Percentiles rank a stretch among this genome's conserved stretches.
Conservation (phyloP, 2,113 vertebrate genomes). For the Isichthys henryi region DNA sequence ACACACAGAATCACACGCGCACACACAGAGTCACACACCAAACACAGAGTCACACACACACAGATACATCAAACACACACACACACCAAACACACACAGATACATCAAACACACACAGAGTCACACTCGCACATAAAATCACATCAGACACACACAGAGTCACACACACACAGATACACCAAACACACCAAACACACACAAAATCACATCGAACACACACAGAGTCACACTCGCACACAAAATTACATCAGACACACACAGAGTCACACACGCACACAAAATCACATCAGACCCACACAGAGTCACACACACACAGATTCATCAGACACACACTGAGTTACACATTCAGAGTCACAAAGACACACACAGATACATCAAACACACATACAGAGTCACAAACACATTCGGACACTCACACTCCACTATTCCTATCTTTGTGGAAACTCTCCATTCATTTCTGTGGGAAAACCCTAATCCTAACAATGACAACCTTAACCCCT, state of each 20-base stretch:
- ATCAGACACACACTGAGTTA: not conserved
- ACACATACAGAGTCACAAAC: not conserved
- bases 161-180: not conserved
- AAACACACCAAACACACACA: not conserved
- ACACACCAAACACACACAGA: not conserved
- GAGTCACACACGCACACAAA: not conserved
- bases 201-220: not conserved
- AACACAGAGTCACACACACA: not conserved
- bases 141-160: not conserved
- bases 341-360: not conserved
- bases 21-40: not conserved
- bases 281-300: not conserved
- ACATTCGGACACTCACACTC: not conserved
- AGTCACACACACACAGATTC: not conserved
- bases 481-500: not conserved
- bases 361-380: slow-evolving; percentile 24
- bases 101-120: not conserved
- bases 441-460: not conserved
- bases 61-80: slow-evolving; percentile 1
- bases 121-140: not conserved
- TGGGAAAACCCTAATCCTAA: not conserved
- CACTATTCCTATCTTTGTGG: not conserved
- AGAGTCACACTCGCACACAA: slow-evolving; percentile 1
- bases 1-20: not conserved
- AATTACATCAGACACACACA: not conserved